phyloP scores from a whole-genome alignment of 2,888 invertebrate species.

The Diaphora mendica region DNA sequence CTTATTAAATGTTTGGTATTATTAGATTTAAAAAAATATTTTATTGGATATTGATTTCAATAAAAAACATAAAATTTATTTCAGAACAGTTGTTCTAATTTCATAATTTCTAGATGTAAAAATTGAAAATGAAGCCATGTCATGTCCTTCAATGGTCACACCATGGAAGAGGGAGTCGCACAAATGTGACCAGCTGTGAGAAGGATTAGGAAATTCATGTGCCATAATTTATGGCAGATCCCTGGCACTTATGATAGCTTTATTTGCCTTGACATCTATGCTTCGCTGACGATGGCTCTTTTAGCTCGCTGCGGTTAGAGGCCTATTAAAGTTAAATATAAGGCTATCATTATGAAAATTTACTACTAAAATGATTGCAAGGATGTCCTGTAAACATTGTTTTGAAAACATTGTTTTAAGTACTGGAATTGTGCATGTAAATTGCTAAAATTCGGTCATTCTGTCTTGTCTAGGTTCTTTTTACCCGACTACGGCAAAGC shows the following conservation, averaged over 20 bases:
- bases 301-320: constrained; percentile 23
- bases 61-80: too few species aligned
- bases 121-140: too few species aligned
- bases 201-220: neutral
- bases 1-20: too few species aligned
- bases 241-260: neutral
- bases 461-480: neutral
- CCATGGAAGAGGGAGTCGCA: too few species aligned
- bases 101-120: too few species aligned
- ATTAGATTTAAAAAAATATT: too few species aligned
- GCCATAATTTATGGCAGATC: neutral
- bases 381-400: constrained; percentile 13
- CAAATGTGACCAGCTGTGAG: neutral
- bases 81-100: too few species aligned
- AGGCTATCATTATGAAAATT: constrained; percentile 7
- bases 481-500: too few species aligned
- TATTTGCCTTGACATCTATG: constrained; percentile 45
- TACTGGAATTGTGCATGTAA: neutral
- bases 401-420: neutral
- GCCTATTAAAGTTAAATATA: constrained; percentile 15
- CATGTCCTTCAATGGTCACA: too few species aligned
- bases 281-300: constrained; percentile 28
- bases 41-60: too few species aligned
- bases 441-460: neutral
- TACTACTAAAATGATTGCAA: constrained; percentile 4